These are phyloP conservation scores for Drosophila dives DNA, from an alignment of 2,888 invertebrate genomes.

Conservation along the genomic window DNA sequence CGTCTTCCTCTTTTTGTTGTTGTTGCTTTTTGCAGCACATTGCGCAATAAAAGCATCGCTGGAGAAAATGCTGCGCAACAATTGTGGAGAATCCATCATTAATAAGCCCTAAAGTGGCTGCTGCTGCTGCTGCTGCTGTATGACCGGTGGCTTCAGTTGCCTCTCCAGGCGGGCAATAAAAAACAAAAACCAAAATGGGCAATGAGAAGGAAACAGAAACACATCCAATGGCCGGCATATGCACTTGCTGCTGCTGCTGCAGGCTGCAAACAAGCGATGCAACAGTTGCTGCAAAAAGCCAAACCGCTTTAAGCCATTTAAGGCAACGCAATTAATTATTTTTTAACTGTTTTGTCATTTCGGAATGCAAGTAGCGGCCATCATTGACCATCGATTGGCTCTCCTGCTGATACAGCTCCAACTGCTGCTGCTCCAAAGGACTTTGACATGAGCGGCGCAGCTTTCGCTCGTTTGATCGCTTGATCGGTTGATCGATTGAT, in stretches of 20 bases:
- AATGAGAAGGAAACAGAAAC: slow-evolving; percentile 71
- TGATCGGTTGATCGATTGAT: slow-evolving; percentile 84
- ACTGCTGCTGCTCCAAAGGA: slow-evolving; percentile 56
- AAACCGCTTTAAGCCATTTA: slow-evolving; percentile 84
- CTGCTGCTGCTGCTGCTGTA: slow-evolving; percentile 61
- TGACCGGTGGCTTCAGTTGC: slow-evolving; percentile 37
- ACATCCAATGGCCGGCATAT: slow-evolving; percentile 62
- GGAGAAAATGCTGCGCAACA: slow-evolving; percentile 53
- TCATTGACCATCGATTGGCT: slow-evolving; percentile 75
- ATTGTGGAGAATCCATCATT: slow-evolving; percentile 82
- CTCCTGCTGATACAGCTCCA: slow-evolving; percentile 22
- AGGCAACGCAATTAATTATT: slow-evolving; percentile 85
- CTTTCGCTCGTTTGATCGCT: slow-evolving; percentile 81
- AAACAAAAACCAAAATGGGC: slow-evolving; percentile 81
- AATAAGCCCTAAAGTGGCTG: slow-evolving; percentile 83
- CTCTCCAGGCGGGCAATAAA: slow-evolving; percentile 75
- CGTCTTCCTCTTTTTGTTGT: slow-evolving; percentile 22
- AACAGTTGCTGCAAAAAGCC: slow-evolving; percentile 56
- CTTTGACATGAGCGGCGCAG: slow-evolving; percentile 79
- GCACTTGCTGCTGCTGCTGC: slow-evolving; percentile 61
- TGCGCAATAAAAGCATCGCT: slow-evolving; percentile 72
- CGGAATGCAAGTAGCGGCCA: slow-evolving; percentile 81
- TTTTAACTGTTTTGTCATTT: slow-evolving; percentile 85
- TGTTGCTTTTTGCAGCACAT: slow-evolving; percentile 47
- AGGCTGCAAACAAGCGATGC: slow-evolving; percentile 70